Base-by-base conservation (phyloP, 2,797 vertebrate genomes). In the Hafferia zeledoni region DNA sequence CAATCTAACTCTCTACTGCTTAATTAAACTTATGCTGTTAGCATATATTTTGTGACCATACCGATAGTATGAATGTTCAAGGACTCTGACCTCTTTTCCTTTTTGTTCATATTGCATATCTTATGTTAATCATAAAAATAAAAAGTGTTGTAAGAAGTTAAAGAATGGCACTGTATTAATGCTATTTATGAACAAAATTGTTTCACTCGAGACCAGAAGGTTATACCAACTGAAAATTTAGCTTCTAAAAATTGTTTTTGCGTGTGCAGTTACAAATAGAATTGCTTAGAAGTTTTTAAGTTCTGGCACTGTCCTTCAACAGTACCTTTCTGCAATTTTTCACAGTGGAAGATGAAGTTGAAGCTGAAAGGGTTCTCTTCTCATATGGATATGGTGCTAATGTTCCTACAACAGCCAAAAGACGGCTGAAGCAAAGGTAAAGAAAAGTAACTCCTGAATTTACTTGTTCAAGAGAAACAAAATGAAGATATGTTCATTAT, bases 341-440 rank as follows among this genome's bases (percentile, higher is more conserved):
- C 97, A 37, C 96, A 99, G 99, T 99, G 97, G 99, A 99, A 96
- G 98, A 99, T 97, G 99, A 99, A 97, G 98, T 98, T 64, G 99
- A 99, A 83, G 99, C 99, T 53, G 99, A 99, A 98, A 98, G 99
- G 88, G 98, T 99, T 93, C 98, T 99, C 65, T 99, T 99, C 96
- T 99, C 99, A 3, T 99, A 99, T 27, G 99, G 99, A 28, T 99
- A 99, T 24, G 99, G 99, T 79, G 99, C 99, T 81, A 99, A 99
- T 74, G 98, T 99, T 96, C 99, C 99, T 83, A 99, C 99, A 74
- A 99, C 99, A 23, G 99, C 99, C 87, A 99, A 98, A 97, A 98
- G 99, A 86, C 98, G 99, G 90, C 97, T 99, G 17, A 99, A 99
- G 87, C 99, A 99, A 97, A 99, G 99, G 99, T 99, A 97, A 96